Evolutionary conservation across 2,113 vertebrate genomes (phyloP).

Genomic region (Chaetura pelagica): DNA sequence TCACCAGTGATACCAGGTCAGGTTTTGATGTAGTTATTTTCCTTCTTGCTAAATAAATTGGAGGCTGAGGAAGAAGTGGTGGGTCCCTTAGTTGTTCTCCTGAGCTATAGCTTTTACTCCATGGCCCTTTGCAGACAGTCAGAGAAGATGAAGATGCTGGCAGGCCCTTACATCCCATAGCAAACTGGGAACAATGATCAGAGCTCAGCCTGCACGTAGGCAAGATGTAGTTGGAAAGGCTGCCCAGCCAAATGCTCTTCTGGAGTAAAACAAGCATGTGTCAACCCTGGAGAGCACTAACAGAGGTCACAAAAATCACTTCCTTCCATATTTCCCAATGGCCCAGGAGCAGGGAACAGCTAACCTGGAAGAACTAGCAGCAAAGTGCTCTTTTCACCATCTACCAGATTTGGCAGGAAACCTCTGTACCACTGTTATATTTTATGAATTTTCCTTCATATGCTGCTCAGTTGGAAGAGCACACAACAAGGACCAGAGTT

Average conservation of each 20-base stretch:
- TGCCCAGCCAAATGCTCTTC: neutral
- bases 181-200: neutral
- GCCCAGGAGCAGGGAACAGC: neutral
- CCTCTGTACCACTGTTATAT: neutral
- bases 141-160: neutral
- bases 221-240: neutral
- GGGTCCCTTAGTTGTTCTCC: neutral
- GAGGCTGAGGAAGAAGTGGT: neutral
- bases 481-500: accelerated
- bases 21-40: neutral
- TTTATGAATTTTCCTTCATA: neutral
- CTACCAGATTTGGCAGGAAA: neutral
- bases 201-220: neutral
- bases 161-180: neutral
- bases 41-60: neutral
- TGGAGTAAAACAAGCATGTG: neutral
- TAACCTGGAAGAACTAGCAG: neutral
- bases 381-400: neutral
- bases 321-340: neutral
- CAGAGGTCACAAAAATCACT: neutral
- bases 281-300: neutral
- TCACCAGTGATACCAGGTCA: neutral
- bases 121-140: neutral
- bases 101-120: neutral
- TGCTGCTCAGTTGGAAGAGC: neutral